Evolutionary conservation across 2,113 vertebrate genomes (phyloP), one percentile per base, ranked within the genome.

Genomic region (Eulacestoma nigropectus): DNA sequence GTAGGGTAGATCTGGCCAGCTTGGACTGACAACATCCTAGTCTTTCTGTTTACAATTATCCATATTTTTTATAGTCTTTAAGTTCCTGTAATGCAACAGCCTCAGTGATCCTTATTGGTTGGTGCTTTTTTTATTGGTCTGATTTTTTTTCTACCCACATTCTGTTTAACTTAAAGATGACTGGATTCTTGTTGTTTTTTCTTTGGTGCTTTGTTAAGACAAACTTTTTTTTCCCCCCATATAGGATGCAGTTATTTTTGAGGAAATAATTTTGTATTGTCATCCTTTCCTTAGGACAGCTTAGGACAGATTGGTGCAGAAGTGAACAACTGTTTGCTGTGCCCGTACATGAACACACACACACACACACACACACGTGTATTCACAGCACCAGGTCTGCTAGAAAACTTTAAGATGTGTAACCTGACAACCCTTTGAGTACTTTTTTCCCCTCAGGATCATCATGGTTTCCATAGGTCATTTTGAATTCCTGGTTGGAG

Each of bases 351-450:
- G 9, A 11, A 77, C 16, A 81, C 65, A 57, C 11, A 53, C 89
- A 64, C 15, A 65, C n/a, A n/a, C n/a, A 77, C 16, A 81, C 65
- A 57, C 74, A 46, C 37, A 15, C 0, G 2, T 55, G 59, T 86
- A 46, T 68, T 81, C 87, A 59, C 57, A 67, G 69, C 82, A 82
- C 59, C 75, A 73, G 70, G 33, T 94, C 86, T 92, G 94, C 90
- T 92, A 82, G 85, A 82, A 95, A 94, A 87, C 69, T 56, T 81
- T 65, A 55, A 63, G 74, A 70, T 27, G 25, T 84, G 75, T 94
- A 91, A 84, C 75, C 89, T 94, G 87, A 95, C 93, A 95, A 79
- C 89, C 93, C 96, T 97, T 97, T 96, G 96, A 96, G 96, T 96
- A 94, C 93, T 77, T 80, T 60, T 93, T 91, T 10, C 68, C 77